phyloP scores from a whole-genome alignment of 2,888 invertebrate genomes.

The Eupithecia pulchellata region DNA sequence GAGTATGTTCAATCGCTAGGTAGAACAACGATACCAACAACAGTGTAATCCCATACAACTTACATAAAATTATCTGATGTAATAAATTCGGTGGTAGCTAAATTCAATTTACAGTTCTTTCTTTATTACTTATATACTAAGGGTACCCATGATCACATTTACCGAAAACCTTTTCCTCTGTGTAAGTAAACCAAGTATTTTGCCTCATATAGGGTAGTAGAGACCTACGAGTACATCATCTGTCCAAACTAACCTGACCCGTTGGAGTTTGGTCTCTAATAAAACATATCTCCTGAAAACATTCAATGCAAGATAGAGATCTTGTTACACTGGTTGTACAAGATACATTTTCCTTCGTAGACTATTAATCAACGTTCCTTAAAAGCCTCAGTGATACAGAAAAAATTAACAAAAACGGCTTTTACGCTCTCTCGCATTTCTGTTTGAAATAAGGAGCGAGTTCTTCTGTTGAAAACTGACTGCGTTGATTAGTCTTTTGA shows the following conservation, averaged over 20 bases:
- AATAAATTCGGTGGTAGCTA: too few species aligned
- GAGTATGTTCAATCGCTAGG: background rate
- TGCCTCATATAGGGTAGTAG: conserved; percentile 17
- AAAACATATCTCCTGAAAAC: conserved; percentile 31
- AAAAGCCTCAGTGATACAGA: conserved; percentile 74
- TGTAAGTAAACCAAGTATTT: conserved; percentile 28
- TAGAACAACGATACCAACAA: too few species aligned
- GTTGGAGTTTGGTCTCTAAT: conserved; percentile 36
- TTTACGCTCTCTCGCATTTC: conserved; percentile 17
- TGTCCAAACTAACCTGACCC: conserved; percentile 50
- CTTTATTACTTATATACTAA: background rate
- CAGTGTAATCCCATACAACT: too few species aligned
- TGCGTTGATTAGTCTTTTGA: conserved; percentile 11
- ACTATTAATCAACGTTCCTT: conserved; percentile 78
- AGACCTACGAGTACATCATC: conserved; percentile 26
- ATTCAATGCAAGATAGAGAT: conserved; percentile 43
- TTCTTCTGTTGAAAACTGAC: background rate
- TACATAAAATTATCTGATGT: too few species aligned
- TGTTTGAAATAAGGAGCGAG: background rate
- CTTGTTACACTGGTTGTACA: conserved; percentile 50
- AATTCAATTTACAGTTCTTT: background rate
- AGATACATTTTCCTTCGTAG: conserved; percentile 68
- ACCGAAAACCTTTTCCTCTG: conserved; percentile 31
- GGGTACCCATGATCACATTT: background rate
- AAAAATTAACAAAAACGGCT: conserved; percentile 57